Percentiles rank a stretch among this genome's conserved stretches.
Evolutionary conservation across 2,888 invertebrate species (phyloP).

Genomic region (Diarsia rubi): DNA sequence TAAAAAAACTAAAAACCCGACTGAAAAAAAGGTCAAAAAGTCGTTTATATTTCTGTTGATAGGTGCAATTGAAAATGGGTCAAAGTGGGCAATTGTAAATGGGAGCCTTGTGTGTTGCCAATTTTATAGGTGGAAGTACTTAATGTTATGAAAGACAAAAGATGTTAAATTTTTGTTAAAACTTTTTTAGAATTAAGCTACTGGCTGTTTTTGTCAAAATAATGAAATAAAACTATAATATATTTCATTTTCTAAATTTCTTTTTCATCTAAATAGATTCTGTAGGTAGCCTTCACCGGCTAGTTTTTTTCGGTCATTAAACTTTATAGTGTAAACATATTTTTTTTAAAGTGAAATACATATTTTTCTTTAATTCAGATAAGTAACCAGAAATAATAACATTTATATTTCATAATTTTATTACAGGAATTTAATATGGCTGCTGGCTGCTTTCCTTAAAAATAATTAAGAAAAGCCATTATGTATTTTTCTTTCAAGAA

Average conservation of each 20-base stretch:
- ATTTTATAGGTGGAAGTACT: slow-evolving; percentile 2
- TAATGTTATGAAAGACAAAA: background rate
- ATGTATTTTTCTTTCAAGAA: too few species aligned
- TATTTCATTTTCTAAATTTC: background rate
- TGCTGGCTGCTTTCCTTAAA: background rate
- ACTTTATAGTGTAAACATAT: background rate
- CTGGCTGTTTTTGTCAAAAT: background rate
- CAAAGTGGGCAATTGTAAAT: slow-evolving; percentile 30
- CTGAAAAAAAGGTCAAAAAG: too few species aligned
- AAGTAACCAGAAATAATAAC: too few species aligned
- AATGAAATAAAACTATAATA: background rate
- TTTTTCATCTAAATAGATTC: background rate
- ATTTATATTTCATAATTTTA: background rate
- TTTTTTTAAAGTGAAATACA: background rate
- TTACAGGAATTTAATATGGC: background rate
- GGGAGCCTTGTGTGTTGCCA: slow-evolving; percentile 27
- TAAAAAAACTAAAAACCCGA: too few species aligned
- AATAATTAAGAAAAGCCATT: background rate
- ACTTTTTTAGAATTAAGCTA: background rate
- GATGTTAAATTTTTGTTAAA: background rate
- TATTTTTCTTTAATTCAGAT: too few species aligned
- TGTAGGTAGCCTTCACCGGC: too few species aligned
- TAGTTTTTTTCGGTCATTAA: background rate
- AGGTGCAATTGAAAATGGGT: slow-evolving; percentile 45
- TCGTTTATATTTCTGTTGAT: slow-evolving; percentile 9